phyloP scores from a whole-genome alignment of 2,888 invertebrate species.

The Ornithoptera alexandrae region DNA sequence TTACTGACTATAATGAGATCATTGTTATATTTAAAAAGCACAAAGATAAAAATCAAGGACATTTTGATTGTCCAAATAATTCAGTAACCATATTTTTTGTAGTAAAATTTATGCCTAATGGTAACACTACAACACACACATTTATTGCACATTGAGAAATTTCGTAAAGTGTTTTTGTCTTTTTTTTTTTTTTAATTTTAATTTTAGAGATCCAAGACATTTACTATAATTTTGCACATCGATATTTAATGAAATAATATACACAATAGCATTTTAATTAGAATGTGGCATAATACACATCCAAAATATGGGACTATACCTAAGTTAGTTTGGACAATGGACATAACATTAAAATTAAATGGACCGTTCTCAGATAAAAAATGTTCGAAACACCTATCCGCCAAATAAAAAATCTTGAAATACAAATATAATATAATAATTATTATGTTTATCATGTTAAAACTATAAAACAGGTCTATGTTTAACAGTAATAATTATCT shows the following conservation, averaged over 20 bases:
- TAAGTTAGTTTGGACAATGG: slow-evolving; percentile 77
- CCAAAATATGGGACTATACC: slow-evolving; percentile 78
- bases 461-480: slow-evolving; percentile 73
- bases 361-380: slow-evolving; percentile 59
- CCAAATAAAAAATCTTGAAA: slow-evolving; percentile 57
- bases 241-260: slow-evolving; percentile 76
- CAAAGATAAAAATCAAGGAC: slow-evolving; percentile 38
- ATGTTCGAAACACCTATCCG: slow-evolving; percentile 37
- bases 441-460: slow-evolving; percentile 62
- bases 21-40: slow-evolving; percentile 47
- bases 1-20: slow-evolving; percentile 68
- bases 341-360: slow-evolving; percentile 70
- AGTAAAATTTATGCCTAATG: slow-evolving; percentile 75
- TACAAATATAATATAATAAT: slow-evolving; percentile 55
- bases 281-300: slow-evolving; percentile 76
- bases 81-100: slow-evolving; percentile 50
- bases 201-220: slow-evolving; percentile 80
- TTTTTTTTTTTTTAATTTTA: slow-evolving; percentile 70
- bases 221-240: slow-evolving; percentile 80
- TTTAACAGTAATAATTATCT: slow-evolving; percentile 77
- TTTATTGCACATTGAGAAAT: slow-evolving; percentile 81
- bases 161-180: slow-evolving; percentile 79
- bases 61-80: slow-evolving; percentile 33
- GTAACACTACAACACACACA: slow-evolving; percentile 81
- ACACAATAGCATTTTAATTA: slow-evolving; percentile 77